These are phyloP conservation scores for Acipenser oxyrinchus DNA, from an alignment of 2,797 vertebrate species.

Conservation along the genomic window DNA sequence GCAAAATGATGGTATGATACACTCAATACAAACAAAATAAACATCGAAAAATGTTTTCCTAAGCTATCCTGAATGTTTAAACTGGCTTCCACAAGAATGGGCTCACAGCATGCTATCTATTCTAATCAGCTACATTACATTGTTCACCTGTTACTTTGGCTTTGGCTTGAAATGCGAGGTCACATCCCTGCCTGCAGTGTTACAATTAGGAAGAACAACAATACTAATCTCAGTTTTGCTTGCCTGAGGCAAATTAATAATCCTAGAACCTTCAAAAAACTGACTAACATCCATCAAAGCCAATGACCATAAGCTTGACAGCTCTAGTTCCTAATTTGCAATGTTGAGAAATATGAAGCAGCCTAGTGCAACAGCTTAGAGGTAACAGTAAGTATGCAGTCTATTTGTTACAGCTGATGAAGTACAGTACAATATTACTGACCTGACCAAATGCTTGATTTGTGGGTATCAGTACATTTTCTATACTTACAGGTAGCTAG, in stretches of 20 bases:
- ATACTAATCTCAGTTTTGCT: constrained; percentile 13
- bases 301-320: not conserved
- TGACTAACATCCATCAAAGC: not conserved
- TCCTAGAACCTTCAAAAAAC: not conserved
- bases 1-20: too few relatives aligned
- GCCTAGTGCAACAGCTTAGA: too few relatives aligned
- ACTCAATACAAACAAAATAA: constrained; percentile 9
- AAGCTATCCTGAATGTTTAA: constrained; percentile 15
- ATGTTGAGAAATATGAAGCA: not conserved
- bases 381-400: too few relatives aligned
- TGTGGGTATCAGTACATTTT: too few relatives aligned
- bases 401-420: too few relatives aligned
- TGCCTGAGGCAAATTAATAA: constrained; percentile 15
- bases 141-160: constrained; percentile 38
- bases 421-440: too few relatives aligned
- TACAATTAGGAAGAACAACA: constrained; percentile 21
- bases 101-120: constrained; percentile 24
- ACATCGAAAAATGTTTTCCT: constrained; percentile 21
- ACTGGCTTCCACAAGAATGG: constrained; percentile 21
- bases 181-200: constrained; percentile 24
- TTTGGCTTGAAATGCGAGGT: constrained; percentile 25
- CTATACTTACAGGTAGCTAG: too few relatives aligned
- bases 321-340: not conserved
- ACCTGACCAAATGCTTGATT: too few relatives aligned
- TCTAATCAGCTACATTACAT: constrained; percentile 35